Conservation (phyloP, 2,797 vertebrate genomes). For the Australoheros facetus region DNA sequence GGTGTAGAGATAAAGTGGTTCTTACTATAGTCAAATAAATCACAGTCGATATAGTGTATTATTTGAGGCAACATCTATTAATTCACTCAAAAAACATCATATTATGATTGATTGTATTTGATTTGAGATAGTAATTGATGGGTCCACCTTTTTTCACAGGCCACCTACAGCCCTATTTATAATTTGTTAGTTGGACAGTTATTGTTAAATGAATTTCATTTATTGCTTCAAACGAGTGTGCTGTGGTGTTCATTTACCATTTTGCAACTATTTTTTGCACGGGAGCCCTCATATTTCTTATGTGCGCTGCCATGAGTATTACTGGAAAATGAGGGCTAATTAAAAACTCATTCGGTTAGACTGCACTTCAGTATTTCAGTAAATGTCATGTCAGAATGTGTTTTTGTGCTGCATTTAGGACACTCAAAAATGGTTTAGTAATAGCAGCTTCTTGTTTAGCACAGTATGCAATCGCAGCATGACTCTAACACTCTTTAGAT, state of each 20-base stretch:
- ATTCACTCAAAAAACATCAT: neutral
- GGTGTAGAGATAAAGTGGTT: too few species aligned
- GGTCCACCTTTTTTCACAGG: neutral
- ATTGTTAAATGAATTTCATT: slow-evolving; percentile 21
- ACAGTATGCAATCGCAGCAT: slow-evolving; percentile 39
- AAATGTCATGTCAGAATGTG: slow-evolving; percentile 25
- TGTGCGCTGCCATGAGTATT: neutral
- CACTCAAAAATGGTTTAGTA: slow-evolving; percentile 36
- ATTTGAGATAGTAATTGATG: neutral
- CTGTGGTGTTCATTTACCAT: slow-evolving; percentile 17
- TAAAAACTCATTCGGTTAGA: slow-evolving; percentile 23
- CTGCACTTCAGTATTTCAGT: neutral
- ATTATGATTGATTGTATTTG: neutral
- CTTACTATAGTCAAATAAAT: neutral
- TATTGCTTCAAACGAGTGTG: neutral
- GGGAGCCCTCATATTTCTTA: neutral
- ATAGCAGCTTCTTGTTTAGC: slow-evolving; percentile 23
- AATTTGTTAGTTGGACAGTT: neutral
- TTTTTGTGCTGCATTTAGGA: slow-evolving; percentile 31
- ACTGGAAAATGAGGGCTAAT: slow-evolving; percentile 33
- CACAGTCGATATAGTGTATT: accelerated
- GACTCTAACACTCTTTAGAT: slow-evolving; percentile 30
- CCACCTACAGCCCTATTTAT: neutral
- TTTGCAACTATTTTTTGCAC: slow-evolving; percentile 10
- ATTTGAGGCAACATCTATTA: neutral